Base-by-base conservation (phyloP, 1,140 invertebrate genomes). In the Drosophila tristis region DNA sequence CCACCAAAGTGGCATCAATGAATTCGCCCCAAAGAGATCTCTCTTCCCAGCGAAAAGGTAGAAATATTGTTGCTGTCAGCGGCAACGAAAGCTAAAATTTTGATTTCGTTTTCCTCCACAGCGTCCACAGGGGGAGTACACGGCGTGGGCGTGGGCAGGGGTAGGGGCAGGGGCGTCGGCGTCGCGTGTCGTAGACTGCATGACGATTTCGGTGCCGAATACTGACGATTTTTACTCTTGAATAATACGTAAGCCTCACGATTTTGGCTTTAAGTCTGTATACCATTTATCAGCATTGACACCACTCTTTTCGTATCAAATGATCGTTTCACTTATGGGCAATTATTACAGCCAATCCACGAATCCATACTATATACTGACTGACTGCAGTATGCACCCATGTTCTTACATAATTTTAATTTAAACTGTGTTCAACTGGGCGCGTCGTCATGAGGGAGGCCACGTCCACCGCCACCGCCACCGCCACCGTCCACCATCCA, bases 101-200 rank as follows among this genome's bases (percentile, higher is more conserved):
- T 49, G 64, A 51, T 56, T 78, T 60, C 63, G 61, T 60, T 70
- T 74, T 78, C 68, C 64, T 45, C 71, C 75, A 51, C 44, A 44
- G 49, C 56, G 74, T 74, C 16, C 11, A 43, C 29, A 2, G 26
- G 35, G 11, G 31, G 56, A 20, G 13, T 29, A 61, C 16, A 13
- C 26, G 48, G 61, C 51, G 76, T 78, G 25, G 51, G 49, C 43
- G 74, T 76, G 62, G 82, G 84, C 78, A 20, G 20, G 62, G 82
- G 84, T 74, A 20, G 20, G 20, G 20, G 20, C 20, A 2, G 2
- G 1, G 20, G 20, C 2, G 1, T 20, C 20, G 20, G 20, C 20
- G 82, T 87, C 82, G 82, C 82, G 82, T 87, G 82, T 76, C 84
- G 80, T 89, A 89, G 84, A 89, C 84, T 89, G 84, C 84, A 90